These are phyloP conservation scores for Nibea coibor DNA, from an alignment of 2,113 vertebrate species.

Conservation along the genomic window DNA sequence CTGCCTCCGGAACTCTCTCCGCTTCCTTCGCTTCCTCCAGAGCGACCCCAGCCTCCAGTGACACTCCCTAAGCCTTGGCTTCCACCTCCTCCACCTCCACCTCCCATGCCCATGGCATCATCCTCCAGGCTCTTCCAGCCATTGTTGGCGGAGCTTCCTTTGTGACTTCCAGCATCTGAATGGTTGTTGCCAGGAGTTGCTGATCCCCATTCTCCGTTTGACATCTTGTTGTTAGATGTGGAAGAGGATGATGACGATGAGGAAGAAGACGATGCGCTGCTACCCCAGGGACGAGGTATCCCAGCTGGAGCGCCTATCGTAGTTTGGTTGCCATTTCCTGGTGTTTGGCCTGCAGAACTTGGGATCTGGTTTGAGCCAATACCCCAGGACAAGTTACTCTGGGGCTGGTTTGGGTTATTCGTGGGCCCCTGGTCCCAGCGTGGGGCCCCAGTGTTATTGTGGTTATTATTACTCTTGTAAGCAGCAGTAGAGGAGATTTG, in stretches of 20 bases:
- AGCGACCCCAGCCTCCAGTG: conserved; percentile 71
- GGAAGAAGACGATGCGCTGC: conserved; percentile 82
- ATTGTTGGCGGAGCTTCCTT: conserved; percentile 89
- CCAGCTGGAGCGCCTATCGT: conserved; percentile 82
- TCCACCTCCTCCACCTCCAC: conserved; percentile 50
- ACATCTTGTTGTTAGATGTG: conserved; percentile 83
- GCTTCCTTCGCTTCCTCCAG: conserved; percentile 89
- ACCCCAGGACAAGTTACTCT: conserved; percentile 88
- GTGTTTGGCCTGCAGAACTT: conserved; percentile 61
- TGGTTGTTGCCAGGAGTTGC: conserved; percentile 85
- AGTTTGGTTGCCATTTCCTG: conserved; percentile 80
- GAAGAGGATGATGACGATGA: conserved; percentile 83
- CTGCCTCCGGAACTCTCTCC: conserved; percentile 89
- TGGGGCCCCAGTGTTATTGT: conserved; percentile 85
- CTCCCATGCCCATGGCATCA: conserved; percentile 86
- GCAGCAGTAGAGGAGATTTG: conserved; percentile 86
- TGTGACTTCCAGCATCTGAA: conserved; percentile 83
- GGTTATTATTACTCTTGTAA: conserved; percentile 89
- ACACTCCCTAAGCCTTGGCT: conserved; percentile 52
- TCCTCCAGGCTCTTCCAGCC: conserved; percentile 95
- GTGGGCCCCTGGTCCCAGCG: conserved; percentile 90
- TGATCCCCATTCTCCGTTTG: conserved; percentile 91
- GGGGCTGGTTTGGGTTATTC: conserved; percentile 73
- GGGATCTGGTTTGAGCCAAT: conserved; percentile 66
- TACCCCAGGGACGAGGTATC: conserved; percentile 89